phyloP scores from a whole-genome alignment of 2,113 vertebrate genomes.

The Pyrgilauda ruficollis region DNA sequence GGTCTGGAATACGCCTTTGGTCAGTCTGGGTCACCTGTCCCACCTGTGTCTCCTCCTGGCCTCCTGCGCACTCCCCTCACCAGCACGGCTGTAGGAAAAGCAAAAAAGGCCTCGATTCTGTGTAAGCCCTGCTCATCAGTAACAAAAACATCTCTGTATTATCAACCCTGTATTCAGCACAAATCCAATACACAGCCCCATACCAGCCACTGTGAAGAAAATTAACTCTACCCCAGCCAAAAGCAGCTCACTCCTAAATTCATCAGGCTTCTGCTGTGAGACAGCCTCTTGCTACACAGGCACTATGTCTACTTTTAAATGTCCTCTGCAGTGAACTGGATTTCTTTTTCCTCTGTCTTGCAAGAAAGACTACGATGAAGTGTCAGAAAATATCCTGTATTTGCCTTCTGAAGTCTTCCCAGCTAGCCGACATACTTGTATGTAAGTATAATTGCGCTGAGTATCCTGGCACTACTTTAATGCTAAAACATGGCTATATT shows the following conservation, averaged over 20 bases:
- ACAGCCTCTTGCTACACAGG: neutral
- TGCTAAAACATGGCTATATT: neutral
- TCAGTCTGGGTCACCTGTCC: neutral
- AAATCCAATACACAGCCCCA: neutral
- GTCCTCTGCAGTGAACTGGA: neutral
- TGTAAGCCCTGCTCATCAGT: neutral
- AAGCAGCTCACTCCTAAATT: neutral
- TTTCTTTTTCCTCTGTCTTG: neutral
- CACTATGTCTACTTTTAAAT: neutral
- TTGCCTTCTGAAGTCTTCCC: neutral
- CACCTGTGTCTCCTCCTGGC: neutral
- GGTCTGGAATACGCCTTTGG: neutral
- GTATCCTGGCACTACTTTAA: neutral
- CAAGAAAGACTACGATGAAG: neutral
- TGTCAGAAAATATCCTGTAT: neutral
- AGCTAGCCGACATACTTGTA: neutral
- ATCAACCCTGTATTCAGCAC: neutral
- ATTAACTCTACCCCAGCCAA: neutral
- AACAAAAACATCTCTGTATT: neutral
- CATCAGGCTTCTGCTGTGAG: neutral
- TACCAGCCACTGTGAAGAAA: neutral
- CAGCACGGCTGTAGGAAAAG: rapidly evolving
- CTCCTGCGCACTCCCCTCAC: rapidly evolving
- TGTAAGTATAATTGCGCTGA: neutral
- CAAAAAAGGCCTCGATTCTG: neutral